Evolutionary conservation across 1,140 invertebrate species (phyloP), one percentile per base, ranked within the genome.

Genomic region (Drosophila varians): DNA sequence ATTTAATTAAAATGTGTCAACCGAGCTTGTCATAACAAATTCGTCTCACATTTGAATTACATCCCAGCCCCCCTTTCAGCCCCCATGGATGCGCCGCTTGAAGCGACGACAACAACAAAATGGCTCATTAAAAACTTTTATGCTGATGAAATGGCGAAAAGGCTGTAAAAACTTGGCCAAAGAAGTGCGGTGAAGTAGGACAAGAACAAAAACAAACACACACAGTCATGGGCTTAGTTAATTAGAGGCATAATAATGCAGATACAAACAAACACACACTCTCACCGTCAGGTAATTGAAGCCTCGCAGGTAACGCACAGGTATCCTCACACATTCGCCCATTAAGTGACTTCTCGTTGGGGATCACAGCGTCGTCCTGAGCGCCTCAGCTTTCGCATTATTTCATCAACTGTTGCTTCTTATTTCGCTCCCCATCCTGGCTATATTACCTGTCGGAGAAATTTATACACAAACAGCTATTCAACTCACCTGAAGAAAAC

Each of bases 1-100:
- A 86, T 86, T 87, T 86, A 86, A 86, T 86, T 86, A 86, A 86
- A 86, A 86, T 84, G 82, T 86, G 82, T 87, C 82, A 86, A 82
- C 82, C 48, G 82, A 77, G 82, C 83, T 82, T 87, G 82, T 86
- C 82, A 82, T 77, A 86, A 86, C 82, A 86, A 86, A 86, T 86
- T 86, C 82, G 73, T 46, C 70, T 61, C 76, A 45, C 77, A 76
- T 68, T 46, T 58, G 49, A 64, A 57, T 36, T 54, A 53, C 55
- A 23, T 11, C 40, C 53, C 55, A 23, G 7, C 40, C 53, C 14
- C 36, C 11, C 28, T 11, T 9, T 9, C 8, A 9, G 7, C 9
- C 2, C 28, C 28, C 9, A 11, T 2, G 9, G 11, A 9, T 31
- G 2, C 28, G 1, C 28, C 28, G 9, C 9, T 28, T 8, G 8